Evolutionary conservation across 2,797 vertebrate genomes (phyloP).

Genomic region (Danio jaintianensis): DNA sequence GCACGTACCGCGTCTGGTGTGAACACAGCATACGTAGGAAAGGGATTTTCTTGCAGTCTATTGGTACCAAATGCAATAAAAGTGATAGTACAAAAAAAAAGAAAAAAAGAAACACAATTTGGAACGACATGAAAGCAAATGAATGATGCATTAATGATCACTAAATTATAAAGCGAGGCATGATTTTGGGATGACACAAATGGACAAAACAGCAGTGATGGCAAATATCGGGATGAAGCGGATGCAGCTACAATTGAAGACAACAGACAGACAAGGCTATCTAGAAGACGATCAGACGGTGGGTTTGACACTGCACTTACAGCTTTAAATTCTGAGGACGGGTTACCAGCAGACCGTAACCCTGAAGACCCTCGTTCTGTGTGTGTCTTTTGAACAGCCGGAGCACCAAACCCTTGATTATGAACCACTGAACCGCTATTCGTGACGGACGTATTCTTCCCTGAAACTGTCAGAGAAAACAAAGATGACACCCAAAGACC

Average conservation of each 20-base stretch:
- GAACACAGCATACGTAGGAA: too few species aligned
- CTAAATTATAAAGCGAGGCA: background rate
- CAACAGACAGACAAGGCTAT: slow-evolving; percentile 20
- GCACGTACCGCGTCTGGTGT: too few species aligned
- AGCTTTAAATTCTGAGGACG: slow-evolving; percentile 48
- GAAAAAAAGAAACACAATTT: background rate
- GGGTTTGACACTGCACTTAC: slow-evolving; percentile 48
- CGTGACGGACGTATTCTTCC: slow-evolving; percentile 31
- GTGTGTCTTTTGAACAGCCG: slow-evolving; percentile 1
- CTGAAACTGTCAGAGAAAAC: slow-evolving; percentile 56
- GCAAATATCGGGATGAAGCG: background rate
- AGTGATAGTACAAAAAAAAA: background rate
- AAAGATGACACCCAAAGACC: slow-evolving; percentile 27
- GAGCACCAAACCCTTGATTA: slow-evolving; percentile 20
- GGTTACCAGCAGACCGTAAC: slow-evolving; percentile 22
- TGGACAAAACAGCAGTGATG: background rate
- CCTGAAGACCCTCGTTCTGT: slow-evolving; percentile 27
- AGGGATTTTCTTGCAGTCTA: too few species aligned
- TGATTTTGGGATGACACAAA: background rate
- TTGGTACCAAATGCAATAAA: too few species aligned
- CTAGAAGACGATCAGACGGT: slow-evolving; percentile 24
- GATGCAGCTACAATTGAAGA: background rate
- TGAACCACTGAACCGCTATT: slow-evolving; percentile 10
- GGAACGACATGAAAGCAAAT: background rate
- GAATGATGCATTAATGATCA: background rate